Conservation (phyloP, 2,888 invertebrate species). For the Apeira syringaria region DNA sequence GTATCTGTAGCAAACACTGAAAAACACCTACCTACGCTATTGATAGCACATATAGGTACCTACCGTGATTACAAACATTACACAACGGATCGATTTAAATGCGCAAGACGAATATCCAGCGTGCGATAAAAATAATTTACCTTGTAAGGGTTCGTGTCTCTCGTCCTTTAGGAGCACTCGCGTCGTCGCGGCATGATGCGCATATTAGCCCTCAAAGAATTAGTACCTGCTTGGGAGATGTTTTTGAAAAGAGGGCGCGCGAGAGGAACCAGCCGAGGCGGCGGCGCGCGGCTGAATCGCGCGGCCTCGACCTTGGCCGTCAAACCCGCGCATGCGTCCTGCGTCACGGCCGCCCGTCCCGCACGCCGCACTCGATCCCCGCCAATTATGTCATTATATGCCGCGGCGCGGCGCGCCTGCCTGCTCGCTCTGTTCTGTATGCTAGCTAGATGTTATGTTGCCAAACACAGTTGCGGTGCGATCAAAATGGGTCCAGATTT, state of each 20-base stretch:
- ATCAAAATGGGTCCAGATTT: constrained; percentile 45
- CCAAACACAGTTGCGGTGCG: constrained; percentile 69
- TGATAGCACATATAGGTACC: constrained; percentile 22
- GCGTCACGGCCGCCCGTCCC: constrained; percentile 49
- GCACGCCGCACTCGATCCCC: constrained; percentile 39
- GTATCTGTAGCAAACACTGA: constrained; percentile 2
- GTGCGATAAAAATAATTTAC: constrained; percentile 42
- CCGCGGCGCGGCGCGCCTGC: constrained; percentile 43
- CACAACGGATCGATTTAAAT: constrained; percentile 47
- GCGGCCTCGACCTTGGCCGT: constrained; percentile 83
- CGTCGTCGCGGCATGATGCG: constrained; percentile 62
- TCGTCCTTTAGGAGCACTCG: constrained; percentile 51
- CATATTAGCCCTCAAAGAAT: constrained; percentile 50
- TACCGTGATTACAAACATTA: constrained; percentile 61
- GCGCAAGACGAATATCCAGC: constrained; percentile 10
- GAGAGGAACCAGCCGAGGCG: constrained; percentile 70
- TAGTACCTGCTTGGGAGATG: constrained; percentile 36
- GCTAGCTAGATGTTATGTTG: constrained; percentile 55
- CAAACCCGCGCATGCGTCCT: constrained; percentile 81
- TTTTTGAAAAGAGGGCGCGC: constrained; percentile 65
- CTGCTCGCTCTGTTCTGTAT: constrained; percentile 44
- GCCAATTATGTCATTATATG: constrained; percentile 82
- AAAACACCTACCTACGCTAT: constrained; percentile 9
- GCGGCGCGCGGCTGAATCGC: constrained; percentile 80
- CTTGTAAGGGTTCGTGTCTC: constrained; percentile 35